A percentile compares a stretch with the other conserved stretches of the same genome.
phyloP scores from a whole-genome alignment of 2,797 vertebrate species.

The Toxotes lorentzi region DNA sequence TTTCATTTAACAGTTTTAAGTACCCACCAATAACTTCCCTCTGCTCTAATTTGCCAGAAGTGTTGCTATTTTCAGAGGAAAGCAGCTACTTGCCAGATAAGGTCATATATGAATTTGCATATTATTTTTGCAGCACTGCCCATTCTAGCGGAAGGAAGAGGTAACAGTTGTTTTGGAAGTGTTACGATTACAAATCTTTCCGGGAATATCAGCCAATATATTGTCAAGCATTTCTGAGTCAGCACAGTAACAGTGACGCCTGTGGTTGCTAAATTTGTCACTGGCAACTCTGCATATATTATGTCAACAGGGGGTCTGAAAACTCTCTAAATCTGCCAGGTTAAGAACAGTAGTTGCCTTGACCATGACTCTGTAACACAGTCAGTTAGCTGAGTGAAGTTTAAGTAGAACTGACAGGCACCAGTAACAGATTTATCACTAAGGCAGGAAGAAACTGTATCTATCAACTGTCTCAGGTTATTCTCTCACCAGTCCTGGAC shows the following conservation, averaged over 20 bases:
- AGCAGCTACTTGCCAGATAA: constrained; percentile 25
- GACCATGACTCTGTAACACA: constrained; percentile 19
- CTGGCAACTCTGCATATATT: neutral
- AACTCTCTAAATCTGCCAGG: constrained; percentile 14
- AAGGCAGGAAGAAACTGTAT: constrained; percentile 4
- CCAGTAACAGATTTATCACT: constrained; percentile 1
- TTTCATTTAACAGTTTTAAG: constrained; percentile 17
- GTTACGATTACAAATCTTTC: neutral
- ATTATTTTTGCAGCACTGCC: constrained; percentile 19
- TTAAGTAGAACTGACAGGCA: neutral
- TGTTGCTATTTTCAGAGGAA: constrained; percentile 23
- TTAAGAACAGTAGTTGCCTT: constrained; percentile 13
- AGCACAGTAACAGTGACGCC: constrained; percentile 4
- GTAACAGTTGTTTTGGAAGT: neutral
- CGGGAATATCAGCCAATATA: neutral
- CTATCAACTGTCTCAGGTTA: neutral
- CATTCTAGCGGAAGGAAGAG: neutral
- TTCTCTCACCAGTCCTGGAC: neutral
- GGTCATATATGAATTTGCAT: constrained; percentile 20
- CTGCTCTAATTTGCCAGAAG: constrained; percentile 6
- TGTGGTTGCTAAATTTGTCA: neutral
- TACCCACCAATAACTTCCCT: neutral
- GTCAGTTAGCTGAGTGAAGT: neutral
- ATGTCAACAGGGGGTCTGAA: neutral
- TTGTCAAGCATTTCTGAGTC: constrained; percentile 1